Conservation (phyloP, 2,797 vertebrate species). For the Hapalemur alaotrensis region DNA sequence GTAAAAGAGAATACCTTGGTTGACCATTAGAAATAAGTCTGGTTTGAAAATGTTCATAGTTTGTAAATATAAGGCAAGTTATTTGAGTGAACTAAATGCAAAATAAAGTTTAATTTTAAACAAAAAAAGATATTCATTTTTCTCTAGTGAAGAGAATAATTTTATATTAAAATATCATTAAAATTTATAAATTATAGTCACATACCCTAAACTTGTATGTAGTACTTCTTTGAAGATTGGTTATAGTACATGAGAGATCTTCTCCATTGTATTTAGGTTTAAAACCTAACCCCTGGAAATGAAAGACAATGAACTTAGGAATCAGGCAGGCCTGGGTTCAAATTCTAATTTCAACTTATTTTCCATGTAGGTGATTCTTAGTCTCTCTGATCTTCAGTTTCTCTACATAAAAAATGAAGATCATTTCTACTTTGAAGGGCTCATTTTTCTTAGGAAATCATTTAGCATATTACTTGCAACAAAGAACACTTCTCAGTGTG, state of each 20-base stretch:
- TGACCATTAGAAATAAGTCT: not conserved
- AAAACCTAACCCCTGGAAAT: conserved; percentile 86
- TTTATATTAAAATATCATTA: not conserved
- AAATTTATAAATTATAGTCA: conserved; percentile 29
- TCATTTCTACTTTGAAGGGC: not conserved
- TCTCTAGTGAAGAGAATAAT: not conserved
- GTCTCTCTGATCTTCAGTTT: not conserved
- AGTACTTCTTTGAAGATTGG: conserved; percentile 86
- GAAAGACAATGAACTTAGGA: not conserved
- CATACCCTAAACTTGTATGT: conserved; percentile 88
- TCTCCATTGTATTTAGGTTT: conserved; percentile 87
- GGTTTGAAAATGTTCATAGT: not conserved
- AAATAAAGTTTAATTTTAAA: conserved; percentile 27
- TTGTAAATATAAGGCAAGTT: conserved; percentile 11
- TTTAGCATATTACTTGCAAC: not conserved
- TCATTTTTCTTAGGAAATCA: not conserved
- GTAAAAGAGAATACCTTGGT: not conserved
- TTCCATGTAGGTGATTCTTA: not conserved
- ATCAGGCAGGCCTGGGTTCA: not conserved
- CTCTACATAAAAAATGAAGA: not conserved
- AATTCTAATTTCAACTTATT: not conserved
- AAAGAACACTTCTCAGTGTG: not conserved
- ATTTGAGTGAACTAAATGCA: not conserved
- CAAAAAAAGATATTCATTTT: not conserved
- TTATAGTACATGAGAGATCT: conserved; percentile 86